Base-by-base conservation (phyloP, 1,140 invertebrate species). In the Globodera rostochiensis region DNA sequence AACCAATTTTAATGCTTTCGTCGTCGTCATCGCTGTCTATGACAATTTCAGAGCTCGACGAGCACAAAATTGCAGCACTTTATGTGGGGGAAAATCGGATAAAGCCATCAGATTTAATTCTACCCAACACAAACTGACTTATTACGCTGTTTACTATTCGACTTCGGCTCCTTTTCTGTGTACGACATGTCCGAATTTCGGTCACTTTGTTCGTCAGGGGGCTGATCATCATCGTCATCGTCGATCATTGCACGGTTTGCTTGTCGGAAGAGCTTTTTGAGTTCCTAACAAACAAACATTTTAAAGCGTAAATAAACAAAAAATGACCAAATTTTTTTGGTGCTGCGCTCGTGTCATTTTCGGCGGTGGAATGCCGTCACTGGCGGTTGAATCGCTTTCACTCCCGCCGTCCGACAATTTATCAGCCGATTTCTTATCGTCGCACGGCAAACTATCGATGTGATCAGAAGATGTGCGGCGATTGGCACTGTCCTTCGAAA, bases 261-360 rank as follows among this genome's bases (percentile, higher is more conserved):
- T 64, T n/a, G 13, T 5, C 77, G 77, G 25, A 79, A 71, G 19
- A 79, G 64, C 25, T 66, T 50, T 50, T 66, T 71, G 13, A 79
- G 5, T 60, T 79, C 77, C 77, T 79, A 13, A 70, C 9, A 21
- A 25, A 73, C 25, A 70, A 73, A 69, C 36, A 57, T 74, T 49
- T 7, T 21, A 0, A 75, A 50, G 8, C 6, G 7, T 60, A 8
- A 19, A 76, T n/a, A 57, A 47, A 76, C 9, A 46, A 25, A 53
- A 7, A 57, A 57, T 60, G 2, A 76, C 74, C n/a, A n/a, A 19
- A 19, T 57, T 66, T 64, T 57, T 19, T 46, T 76, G 74, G 36
- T 36, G 74, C n/a, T 76, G 74, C 7, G 74, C 74, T 3, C 57
- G 15, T 6, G 74, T 76, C 49, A 76, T 64, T 9, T 49, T 76